Percentiles rank a stretch among this genome's conserved stretches.
Conservation (phyloP, 2,888 invertebrate genomes). For the Oeneis ivallda region DNA sequence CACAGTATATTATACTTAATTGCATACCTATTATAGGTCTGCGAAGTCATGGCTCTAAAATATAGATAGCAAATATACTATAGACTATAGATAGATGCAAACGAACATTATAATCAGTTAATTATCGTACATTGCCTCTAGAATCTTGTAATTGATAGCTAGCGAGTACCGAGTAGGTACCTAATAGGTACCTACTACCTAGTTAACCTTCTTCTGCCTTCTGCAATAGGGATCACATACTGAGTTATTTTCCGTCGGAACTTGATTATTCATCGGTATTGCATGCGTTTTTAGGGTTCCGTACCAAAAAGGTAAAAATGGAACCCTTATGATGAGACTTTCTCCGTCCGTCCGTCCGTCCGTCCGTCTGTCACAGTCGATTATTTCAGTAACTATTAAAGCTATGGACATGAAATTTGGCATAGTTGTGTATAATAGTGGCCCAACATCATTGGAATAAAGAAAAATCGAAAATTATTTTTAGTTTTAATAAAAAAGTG, state of each 20-base stretch:
- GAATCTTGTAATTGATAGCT: constrained; percentile 19
- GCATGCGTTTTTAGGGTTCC: no score
- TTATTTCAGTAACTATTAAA: no score
- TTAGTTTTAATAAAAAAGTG: no score
- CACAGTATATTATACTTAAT: neutral
- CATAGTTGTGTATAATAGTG: no score
- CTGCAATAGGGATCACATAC: constrained; percentile 7
- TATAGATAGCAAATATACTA: neutral
- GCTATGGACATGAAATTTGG: no score
- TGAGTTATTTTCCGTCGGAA: constrained; percentile 6
- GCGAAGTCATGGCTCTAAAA: neutral
- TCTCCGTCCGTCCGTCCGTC: no score
- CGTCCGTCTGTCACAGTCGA: no score
- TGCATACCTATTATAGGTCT: neutral
- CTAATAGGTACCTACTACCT: neutral
- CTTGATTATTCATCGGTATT: neutral
- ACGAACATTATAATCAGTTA: constrained; percentile 16
- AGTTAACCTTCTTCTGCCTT: constrained; percentile 11
- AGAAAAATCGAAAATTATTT: no score
- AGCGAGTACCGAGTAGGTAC: neutral
- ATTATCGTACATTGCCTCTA: constrained; percentile 19
- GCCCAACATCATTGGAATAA: no score
- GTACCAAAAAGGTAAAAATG: no score
- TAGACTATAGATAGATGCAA: constrained; percentile 6
- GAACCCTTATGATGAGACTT: no score